Conservation (phyloP, 1,140 invertebrate species). For the Zaprionus gabonicus region DNA sequence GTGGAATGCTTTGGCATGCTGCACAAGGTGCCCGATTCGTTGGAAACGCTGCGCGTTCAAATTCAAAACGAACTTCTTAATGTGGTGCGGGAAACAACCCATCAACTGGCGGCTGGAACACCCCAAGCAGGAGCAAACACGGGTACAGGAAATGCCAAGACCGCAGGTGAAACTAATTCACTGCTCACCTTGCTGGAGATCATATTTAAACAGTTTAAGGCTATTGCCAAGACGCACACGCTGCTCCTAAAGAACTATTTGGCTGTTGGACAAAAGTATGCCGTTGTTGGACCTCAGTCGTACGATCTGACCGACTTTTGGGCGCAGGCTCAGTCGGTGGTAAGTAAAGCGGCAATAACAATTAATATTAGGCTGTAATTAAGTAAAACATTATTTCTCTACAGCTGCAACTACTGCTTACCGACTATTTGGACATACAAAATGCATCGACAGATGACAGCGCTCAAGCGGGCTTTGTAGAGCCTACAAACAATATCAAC, state of each 20-base stretch:
- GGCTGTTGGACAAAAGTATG: constrained; percentile 86
- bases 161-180: constrained; percentile 66
- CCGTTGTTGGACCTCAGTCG: constrained; percentile 85
- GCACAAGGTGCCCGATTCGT: constrained; percentile 92
- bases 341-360: constrained; percentile 85
- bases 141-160: background rate
- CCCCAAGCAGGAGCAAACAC: constrained; percentile 17
- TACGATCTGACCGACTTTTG: constrained; percentile 95
- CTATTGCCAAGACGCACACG: constrained; percentile 89
- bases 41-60: constrained; percentile 92
- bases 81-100: constrained; percentile 91
- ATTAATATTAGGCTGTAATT: background rate
- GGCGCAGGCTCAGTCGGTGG: constrained; percentile 94
- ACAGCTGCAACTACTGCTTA: constrained; percentile 91
- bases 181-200: constrained; percentile 87
- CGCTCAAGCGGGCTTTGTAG: constrained; percentile 86
- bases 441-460: constrained; percentile 87
- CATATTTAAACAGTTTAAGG: constrained; percentile 91
- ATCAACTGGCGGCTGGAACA: constrained; percentile 87
- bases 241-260: constrained; percentile 88
- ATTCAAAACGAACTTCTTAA: constrained; percentile 92
- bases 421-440: constrained; percentile 93
- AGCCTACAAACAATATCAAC: constrained; percentile 85
- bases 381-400: constrained; percentile 48
- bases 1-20: constrained; percentile 94